These are phyloP conservation scores for Parnassius mnemosyne DNA, from an alignment of 2,888 invertebrate genomes.

Conservation along the genomic window DNA sequence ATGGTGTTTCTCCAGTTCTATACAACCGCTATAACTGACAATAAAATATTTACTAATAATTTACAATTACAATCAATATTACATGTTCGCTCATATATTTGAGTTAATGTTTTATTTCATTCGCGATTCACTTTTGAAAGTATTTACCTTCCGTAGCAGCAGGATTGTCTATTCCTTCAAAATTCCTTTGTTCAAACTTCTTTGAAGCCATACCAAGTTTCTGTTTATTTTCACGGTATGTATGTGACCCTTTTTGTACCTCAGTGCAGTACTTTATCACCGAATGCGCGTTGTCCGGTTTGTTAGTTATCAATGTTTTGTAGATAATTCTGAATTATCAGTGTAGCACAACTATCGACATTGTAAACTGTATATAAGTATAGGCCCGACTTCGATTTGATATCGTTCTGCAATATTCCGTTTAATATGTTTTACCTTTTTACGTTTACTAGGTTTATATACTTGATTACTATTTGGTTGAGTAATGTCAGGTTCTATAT, in stretches of 20 bases:
- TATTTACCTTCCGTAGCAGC: constrained; percentile 54
- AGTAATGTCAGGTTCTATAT: too few relatives aligned
- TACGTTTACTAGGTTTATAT: too few relatives aligned
- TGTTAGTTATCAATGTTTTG: constrained; percentile 49
- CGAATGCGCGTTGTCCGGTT: constrained; percentile 43
- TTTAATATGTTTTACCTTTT: neutral
- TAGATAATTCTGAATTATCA: constrained; percentile 44
- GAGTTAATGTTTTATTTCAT: too few relatives aligned
- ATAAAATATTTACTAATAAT: too few relatives aligned
- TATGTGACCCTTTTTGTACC: constrained; percentile 45
- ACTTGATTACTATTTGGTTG: neutral
- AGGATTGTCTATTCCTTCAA: constrained; percentile 52
- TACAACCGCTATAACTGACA: too few relatives aligned
- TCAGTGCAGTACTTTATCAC: constrained; percentile 51
- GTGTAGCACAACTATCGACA: constrained; percentile 19
- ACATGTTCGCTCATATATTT: too few relatives aligned
- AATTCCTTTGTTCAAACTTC: constrained; percentile 27
- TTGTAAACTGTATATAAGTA: constrained; percentile 10
- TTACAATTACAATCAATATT: too few relatives aligned
- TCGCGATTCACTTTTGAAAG: constrained; percentile 2
- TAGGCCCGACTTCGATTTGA: constrained; percentile 5
- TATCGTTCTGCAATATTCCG: neutral
- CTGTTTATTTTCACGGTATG: constrained; percentile 39
- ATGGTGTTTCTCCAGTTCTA: too few relatives aligned
- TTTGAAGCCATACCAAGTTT: constrained; percentile 37